Evolutionary conservation across 2,888 invertebrate species (phyloP).

Genomic region (Rotaria sp.): DNA sequence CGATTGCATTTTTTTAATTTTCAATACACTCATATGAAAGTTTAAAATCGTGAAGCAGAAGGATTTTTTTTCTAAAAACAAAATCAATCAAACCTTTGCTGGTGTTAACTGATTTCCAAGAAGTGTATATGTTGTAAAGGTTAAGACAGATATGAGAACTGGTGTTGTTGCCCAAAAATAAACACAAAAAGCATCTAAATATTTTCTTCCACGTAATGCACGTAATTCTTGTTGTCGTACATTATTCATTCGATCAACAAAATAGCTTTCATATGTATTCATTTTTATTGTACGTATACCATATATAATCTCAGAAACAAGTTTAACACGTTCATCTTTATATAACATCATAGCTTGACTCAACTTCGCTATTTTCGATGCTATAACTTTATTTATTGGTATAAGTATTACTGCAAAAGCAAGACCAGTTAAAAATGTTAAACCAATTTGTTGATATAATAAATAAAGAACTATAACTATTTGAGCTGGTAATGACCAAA

Average conservation of each 20-base stretch:
- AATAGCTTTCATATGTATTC: conserved; percentile 85
- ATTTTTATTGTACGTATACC: conserved; percentile 84
- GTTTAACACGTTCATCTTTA: conserved; percentile 79
- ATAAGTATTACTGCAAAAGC: conserved; percentile 76
- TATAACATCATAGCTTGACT: conserved; percentile 79
- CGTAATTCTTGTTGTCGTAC: conserved; percentile 64
- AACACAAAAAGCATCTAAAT: conserved; percentile 90
- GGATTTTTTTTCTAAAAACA: too few relatives aligned
- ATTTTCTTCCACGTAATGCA: conserved; percentile 76
- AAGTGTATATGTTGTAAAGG: conserved; percentile 57
- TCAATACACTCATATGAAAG: too few relatives aligned
- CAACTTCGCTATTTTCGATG: conserved; percentile 68
- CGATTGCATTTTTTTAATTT: too few relatives aligned
- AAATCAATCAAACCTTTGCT: conserved; percentile 64
- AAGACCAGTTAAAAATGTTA: conserved; percentile 82
- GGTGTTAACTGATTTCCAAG: conserved; percentile 71
- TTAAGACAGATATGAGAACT: conserved; percentile 61
- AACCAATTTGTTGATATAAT: conserved; percentile 65
- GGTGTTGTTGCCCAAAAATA: conserved; percentile 98
- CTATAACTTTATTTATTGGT: conserved; percentile 81
- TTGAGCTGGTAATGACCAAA: conserved; percentile 92
- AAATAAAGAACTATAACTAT: conserved; percentile 49
- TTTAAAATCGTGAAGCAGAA: too few relatives aligned
- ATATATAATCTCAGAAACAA: conserved; percentile 75
- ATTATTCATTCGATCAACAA: conserved; percentile 63